Evolutionary conservation across 2,888 invertebrate species (phyloP), one percentile per base, ranked within the genome.

Genomic region (Limnephilus auricula): DNA sequence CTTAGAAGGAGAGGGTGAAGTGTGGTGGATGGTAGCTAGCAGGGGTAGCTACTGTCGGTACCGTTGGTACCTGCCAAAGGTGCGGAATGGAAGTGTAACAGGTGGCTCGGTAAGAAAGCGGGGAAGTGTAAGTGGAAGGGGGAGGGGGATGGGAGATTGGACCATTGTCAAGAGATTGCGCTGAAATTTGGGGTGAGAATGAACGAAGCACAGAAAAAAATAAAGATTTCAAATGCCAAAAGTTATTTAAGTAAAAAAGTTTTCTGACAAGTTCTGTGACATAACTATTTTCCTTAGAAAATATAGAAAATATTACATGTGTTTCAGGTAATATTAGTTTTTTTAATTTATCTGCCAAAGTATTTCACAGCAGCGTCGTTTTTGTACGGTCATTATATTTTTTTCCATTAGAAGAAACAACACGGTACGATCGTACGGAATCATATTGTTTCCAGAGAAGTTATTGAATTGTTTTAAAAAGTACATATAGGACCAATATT

Each of bases 131-230:
- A 65, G 25, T n/a, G 25, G 6, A 10, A 25, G 65, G 65, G 9
- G 65, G 9, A n/a, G 65, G 9, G 65, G 18, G 45, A 18, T n/a
- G 86, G 34, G 84, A 84, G 84, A 84, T 82, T 82, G 84, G 34
- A 30, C 30, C 25, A 86, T 86, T 86, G 86, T 86, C 31, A 86
- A 86, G 86, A 86, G 45, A 50, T 86, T 86, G 86, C 30, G 30
- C 13, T 31, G 25, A 86, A 86, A 13, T 3, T 86, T 30, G 31
- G 30, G 4, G 84, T 10, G 50, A 86, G 30, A 86, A 86, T 50
- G 45, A 86, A 50, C 32, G 86, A 25, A 86, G 50, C 86, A 84
- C 6, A 34, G 15, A 32, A 37, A 40, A n/a, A 25, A 84, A 84
- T 25, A 37, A 84, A 34, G 37, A 34, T 32, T 82, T 82, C 31